Percentiles rank a stretch among this genome's conserved stretches.
Evolutionary conservation across 2,888 invertebrate genomes (phyloP).

Genomic region (Torymus aiolomorphi): DNA sequence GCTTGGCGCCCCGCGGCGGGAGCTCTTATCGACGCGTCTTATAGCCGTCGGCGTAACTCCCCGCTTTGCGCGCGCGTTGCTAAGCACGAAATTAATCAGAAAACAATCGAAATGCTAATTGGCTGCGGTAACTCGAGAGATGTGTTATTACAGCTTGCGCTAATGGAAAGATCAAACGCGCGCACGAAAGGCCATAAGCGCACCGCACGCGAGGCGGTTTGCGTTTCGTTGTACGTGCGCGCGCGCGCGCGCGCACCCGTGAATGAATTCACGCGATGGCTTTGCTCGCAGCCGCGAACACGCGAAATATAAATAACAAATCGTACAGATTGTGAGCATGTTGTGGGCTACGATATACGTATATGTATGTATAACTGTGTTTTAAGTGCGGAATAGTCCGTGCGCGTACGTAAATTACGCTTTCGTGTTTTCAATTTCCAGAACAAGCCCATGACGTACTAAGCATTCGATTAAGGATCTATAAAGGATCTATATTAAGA

Average conservation of each 20-base stretch:
- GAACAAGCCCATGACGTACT: not conserved
- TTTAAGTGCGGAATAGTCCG: too few relatives aligned
- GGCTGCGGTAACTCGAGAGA: conserved; percentile 29
- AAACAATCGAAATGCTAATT: conserved; percentile 53
- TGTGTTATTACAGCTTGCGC: conserved; percentile 49
- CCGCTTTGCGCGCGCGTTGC: not conserved
- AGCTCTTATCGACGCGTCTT: too few relatives aligned
- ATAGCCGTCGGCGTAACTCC: not conserved
- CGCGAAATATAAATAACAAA: conserved; percentile 42
- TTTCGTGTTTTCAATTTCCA: conserved; percentile 13
- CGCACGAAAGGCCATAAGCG: conserved; percentile 27
- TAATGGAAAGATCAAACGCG: conserved; percentile 54
- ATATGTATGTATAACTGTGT: too few relatives aligned
- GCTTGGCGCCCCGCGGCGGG: too few relatives aligned
- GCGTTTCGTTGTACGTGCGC: conserved; percentile 8
- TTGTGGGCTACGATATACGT: not conserved
- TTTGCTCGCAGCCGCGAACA: conserved; percentile 16
- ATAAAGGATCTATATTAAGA: too few relatives aligned
- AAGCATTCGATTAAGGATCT: not conserved
- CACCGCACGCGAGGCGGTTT: conserved; percentile 38
- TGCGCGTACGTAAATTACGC: conserved; percentile 16
- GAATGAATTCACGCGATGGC: conserved; percentile 36
- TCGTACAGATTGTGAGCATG: conserved; percentile 14
- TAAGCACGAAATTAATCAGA: conserved; percentile 35
- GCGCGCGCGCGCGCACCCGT: too few relatives aligned